Evolutionary conservation across 2,113 vertebrate species (phyloP), one percentile per base, ranked within the genome.

Genomic region (Tor tambroides): DNA sequence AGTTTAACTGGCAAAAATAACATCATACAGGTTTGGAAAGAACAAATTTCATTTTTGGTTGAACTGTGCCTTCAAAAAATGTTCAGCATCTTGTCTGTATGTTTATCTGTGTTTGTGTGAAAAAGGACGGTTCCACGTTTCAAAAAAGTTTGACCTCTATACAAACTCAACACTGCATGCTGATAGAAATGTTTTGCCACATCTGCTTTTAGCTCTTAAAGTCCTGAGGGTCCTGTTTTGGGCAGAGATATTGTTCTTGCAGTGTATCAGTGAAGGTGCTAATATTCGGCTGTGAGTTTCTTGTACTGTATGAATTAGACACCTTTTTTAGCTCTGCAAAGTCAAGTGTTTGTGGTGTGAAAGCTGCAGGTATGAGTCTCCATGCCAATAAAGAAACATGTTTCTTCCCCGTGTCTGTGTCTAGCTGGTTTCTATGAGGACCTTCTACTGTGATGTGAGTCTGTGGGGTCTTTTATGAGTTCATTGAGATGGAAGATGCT

Each of bases 71-170:
- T 79, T 79, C 59, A 59, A 69, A n/a, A 49, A 54, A 46, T 12
- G 11, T 46, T 46, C 11, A 46, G 43, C 43, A 26, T 21, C 61
- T 2, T 77, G 88, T 28, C 6, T 74, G 51, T 82, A 14, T 67
- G 51, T 78, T 7, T 61, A 30, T 56, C 4, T 82, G 46, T 72
- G 12, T 86, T 46, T 46, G 49, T 49, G 88, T 74, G 85, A 61
- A 26, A 49, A 43, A 61, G 56, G 3, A n/a, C 76, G 19, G 28
- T 54, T 72, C 12, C 12, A 76, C 72, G n/a, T 78, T 41, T 83
- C 38, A n/a, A n/a, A 30, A 75, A 32, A 19, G 65, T 46, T 49
- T 38, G 43, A 77, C 46, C 23, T 54, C 41, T 79, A 54, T 59
- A 59, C 59, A 59, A 30, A 14, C 30, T 0, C 4, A 21, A 1